Base-by-base conservation (phyloP, 2,797 vertebrate genomes). In the Natrix natrix region DNA sequence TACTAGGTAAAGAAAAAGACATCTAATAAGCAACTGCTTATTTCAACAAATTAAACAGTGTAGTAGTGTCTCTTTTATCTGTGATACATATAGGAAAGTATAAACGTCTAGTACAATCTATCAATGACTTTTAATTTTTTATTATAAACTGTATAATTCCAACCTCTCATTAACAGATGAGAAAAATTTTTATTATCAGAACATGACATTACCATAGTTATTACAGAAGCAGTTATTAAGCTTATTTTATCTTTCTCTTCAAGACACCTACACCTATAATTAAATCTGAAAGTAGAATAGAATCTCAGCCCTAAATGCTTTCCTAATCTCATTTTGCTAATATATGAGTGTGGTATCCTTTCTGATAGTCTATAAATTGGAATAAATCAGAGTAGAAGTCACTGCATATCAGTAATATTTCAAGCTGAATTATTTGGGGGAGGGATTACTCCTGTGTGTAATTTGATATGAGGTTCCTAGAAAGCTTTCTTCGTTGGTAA, bases 281-380 rank as follows among this genome's bases (percentile, higher is more conserved):
- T 83, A 83, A 83, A 83, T 83, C 37, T 83, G 74, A 43, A 83
- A 83, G 20, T 83, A 24, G 37, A 83, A 83, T 48, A 83, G 74
- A 55, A 55, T 91, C 74, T 91, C 66, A 26, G 87, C 11, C 83
- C 59, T 88, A 86, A 88, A 93, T 87, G 92, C 91, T 93, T 92
- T 8, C 69, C 57, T 56, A 92, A 92, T 95, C 87, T 63, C 89
- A 63, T 83, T 48, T 83, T 83, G 74, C 37, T 43, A 83, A 48
- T 48, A 24, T 22, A 48, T 48, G 74, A 83, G 93, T 61, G 57
- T 92, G 43, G 61, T 24, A 24, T 83, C 74, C 48, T 88, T 83
- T 92, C 74, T 37, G 69, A 22, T 78, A 43, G 32, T 43, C 37
- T 48, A 83, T 83, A 48, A 22, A 83, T 83, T 83, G 37, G 37